Base-by-base conservation (phyloP, 2,888 invertebrate genomes). In the Xylota sylvarum region DNA sequence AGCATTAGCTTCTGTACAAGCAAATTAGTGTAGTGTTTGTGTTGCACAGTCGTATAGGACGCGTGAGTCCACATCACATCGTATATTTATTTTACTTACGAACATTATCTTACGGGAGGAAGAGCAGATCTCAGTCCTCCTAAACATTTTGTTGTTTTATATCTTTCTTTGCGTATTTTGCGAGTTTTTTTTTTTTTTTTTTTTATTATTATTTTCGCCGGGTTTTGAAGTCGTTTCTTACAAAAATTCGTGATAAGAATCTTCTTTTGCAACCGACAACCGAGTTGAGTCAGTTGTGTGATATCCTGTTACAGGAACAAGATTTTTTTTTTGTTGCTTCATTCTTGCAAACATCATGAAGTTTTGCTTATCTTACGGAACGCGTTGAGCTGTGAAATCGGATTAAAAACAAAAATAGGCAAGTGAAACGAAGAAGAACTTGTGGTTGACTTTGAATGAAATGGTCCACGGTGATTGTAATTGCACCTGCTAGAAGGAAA, bases 1-100 rank as follows among this genome's bases (percentile, higher is more conserved):
- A 88, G 89, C 88, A 85, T 79, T 88, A 88, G 89, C 88, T 89
- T 88, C 89, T 89, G 89, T 89, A 88, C 88, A 83, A 86, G 89
- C 89, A 88, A 88, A 89, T 90, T 90, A 90, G 90, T 90, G 89
- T 90, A 89, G 90, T 90, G 89, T 90, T 90, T 90, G 90, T 90
- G 89, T 90, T 90, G 88, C 89, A 89, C 89, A 89, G 90, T 89
- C 89, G 76, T 85, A 85, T 87, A 87, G 79, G 81, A 82, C 87
- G 88, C 87, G 81, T 84, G 72, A 87, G 56, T 84, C 74, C 55
- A 88, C 81, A 86, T 73, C 77, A 78, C 40, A 67, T 77, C 69
- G 56, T 77, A 50, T 86, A 81, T 86, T 86, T 86, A 81, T 86
- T 86, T 86, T 81, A 81, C 52, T 82, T 86, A 76, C 76, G 80